Conservation (phyloP, 1,140 invertebrate species). For the Spodoptera litura region DNA sequence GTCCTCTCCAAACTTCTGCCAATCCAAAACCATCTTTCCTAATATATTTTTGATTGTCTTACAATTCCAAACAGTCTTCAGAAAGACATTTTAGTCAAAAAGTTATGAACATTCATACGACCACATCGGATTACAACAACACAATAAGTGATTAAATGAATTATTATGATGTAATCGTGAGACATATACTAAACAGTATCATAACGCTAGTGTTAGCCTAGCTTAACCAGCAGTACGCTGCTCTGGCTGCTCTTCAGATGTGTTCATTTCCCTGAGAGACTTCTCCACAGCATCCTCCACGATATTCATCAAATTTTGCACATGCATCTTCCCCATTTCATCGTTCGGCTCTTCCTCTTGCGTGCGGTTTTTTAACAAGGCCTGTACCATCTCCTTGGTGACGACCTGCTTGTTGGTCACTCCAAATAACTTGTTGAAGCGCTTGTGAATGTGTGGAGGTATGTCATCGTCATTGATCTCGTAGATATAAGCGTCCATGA, state of each 20-base stretch:
- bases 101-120: constrained; percentile 7
- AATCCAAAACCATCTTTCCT: background rate
- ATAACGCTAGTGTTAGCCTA: too few species aligned
- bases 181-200: background rate
- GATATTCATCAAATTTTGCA: constrained; percentile 30
- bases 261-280: constrained; percentile 9
- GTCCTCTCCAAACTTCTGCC: background rate
- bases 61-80: background rate
- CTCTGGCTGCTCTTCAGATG: constrained; percentile 1
- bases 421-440: constrained; percentile 28
- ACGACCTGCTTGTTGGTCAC: constrained; percentile 16
- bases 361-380: constrained; percentile 25
- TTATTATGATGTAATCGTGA: background rate
- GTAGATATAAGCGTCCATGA: constrained; percentile 24
- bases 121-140: background rate
- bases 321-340: constrained; percentile 32
- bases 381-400: constrained; percentile 34
- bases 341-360: constrained; percentile 31
- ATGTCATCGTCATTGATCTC: constrained; percentile 22
- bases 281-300: constrained; percentile 27
- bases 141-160: constrained; percentile 14
- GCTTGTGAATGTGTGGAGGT: constrained; percentile 3
- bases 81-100: constrained; percentile 4
- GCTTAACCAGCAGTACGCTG: constrained; percentile 7
- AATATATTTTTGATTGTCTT: background rate